Percentiles rank a stretch among this genome's conserved stretches.
These are phyloP conservation scores for Isoperla grammatica DNA, from an alignment of 2,888 invertebrate species.

Conservation along the genomic window DNA sequence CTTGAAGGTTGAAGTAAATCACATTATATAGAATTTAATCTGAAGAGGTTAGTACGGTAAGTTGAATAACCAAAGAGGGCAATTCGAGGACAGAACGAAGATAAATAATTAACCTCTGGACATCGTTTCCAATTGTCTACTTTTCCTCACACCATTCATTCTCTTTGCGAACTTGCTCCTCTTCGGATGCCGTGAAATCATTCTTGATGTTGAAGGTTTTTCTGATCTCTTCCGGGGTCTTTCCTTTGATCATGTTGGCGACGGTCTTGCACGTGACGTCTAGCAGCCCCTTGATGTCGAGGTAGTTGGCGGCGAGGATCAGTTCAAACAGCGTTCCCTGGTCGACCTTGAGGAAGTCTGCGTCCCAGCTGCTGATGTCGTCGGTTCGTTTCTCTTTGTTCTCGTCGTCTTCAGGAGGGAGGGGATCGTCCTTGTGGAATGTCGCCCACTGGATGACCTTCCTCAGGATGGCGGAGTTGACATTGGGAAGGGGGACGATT, in stretches of 20 bases:
- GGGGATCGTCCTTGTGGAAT: conserved; percentile 92
- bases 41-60: too few species aligned
- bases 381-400: conserved; percentile 98
- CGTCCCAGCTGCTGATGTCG: conserved; percentile 98
- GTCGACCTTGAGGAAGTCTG: conserved; percentile 97
- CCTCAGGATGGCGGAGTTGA: conserved; percentile 91
- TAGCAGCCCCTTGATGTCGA: conserved; percentile 90
- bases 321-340: conserved; percentile 95
- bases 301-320: conserved; percentile 93
- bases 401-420: conserved; percentile 94
- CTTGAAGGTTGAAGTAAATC: too few species aligned
- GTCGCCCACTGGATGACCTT: conserved; percentile 93
- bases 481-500: conserved; percentile 93
- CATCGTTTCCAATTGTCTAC: conserved; percentile 41
- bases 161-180: conserved; percentile 95
- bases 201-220: conserved; percentile 97
- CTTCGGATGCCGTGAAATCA: conserved; percentile 92
- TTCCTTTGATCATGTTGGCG: conserved; percentile 97
- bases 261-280: conserved; percentile 99
- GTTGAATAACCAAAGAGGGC: too few species aligned
- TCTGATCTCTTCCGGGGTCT: conserved; percentile 95
- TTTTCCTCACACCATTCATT: conserved; percentile 94
- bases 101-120: too few species aligned
- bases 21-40: too few species aligned
- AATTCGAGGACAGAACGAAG: too few species aligned